Evolutionary conservation across 1,140 invertebrate species (phyloP).

Genomic region (Drosophila athabasca): DNA sequence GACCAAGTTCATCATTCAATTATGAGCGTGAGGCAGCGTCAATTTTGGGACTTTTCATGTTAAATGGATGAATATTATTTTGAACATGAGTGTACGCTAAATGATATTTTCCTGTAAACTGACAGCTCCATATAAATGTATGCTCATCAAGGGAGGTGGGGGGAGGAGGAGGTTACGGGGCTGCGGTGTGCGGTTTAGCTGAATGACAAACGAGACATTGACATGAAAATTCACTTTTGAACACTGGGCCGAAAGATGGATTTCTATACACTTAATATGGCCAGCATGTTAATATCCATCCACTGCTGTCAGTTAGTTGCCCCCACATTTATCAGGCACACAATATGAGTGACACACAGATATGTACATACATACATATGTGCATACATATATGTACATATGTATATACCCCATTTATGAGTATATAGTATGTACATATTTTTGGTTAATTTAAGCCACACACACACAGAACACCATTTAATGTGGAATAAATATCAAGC

Average conservation of each 20-base stretch:
- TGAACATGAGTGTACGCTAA: conserved; percentile 35
- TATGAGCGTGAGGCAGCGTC: conserved; percentile 16
- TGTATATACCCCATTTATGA: not conserved
- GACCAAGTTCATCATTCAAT: conserved; percentile 37
- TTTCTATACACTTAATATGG: conserved; percentile 45
- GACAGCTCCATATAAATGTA: conserved; percentile 15
- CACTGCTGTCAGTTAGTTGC: not conserved
- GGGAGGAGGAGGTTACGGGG: too few relatives aligned
- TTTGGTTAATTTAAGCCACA: conserved; percentile 27
- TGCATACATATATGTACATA: conserved; percentile 1
- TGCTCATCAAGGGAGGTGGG: too few relatives aligned
- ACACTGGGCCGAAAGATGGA: conserved; percentile 16
- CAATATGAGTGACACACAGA: not conserved
- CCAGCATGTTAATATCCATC: conserved; percentile 42
- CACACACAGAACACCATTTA: conserved; percentile 17
- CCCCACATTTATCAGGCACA: conserved; percentile 11
- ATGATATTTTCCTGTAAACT: conserved; percentile 66
- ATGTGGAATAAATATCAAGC: conserved; percentile 14
- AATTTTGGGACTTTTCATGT: not conserved
- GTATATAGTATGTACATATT: not conserved
- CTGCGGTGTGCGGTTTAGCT: not conserved
- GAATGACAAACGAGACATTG: conserved; percentile 52
- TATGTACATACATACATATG: not conserved
- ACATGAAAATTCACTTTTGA: conserved; percentile 56
- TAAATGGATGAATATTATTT: not conserved